Evolutionary conservation across 2,888 invertebrate species (phyloP).

Genomic region (Harpalus rufipes): DNA sequence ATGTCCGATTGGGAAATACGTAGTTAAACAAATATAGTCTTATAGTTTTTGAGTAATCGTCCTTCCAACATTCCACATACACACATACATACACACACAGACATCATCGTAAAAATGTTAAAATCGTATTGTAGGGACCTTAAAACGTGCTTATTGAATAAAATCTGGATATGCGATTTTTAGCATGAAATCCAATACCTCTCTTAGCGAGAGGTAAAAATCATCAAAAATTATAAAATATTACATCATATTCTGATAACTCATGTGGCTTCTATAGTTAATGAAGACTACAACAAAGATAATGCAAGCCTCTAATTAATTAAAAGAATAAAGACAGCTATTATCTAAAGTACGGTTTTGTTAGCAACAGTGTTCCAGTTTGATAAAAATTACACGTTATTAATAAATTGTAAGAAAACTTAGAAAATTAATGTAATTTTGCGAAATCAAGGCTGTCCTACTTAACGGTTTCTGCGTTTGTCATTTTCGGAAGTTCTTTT

Average conservation of each 20-base stretch:
- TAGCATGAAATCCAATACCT: no score
- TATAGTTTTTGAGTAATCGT: no score
- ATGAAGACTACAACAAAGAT: not conserved
- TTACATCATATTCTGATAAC: not conserved
- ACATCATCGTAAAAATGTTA: no score
- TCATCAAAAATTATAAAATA: not conserved
- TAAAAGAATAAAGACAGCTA: conserved; percentile 3
- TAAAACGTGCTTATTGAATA: no score
- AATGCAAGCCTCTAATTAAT: conserved; percentile 1
- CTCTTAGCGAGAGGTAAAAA: no score
- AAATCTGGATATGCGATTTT: no score
- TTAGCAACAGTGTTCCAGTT: conserved; percentile 45
- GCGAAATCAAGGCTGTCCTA: conserved; percentile 63
- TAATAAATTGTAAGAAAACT: conserved; percentile 53
- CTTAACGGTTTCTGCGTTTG: conserved; percentile 57
- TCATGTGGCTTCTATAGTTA: not conserved
- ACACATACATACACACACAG: no score
- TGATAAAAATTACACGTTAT: conserved; percentile 49
- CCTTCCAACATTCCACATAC: no score
- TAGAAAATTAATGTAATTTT: conserved; percentile 61
- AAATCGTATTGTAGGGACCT: no score
- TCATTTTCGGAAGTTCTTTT: conserved; percentile 61
- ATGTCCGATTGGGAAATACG: no score
- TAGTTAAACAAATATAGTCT: no score
- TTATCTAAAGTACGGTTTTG: conserved; percentile 24